Percentiles rank a stretch among this genome's conserved stretches.
These are phyloP conservation scores for Cichlasoma orientale DNA, from an alignment of 2,797 vertebrate genomes.

Conservation along the genomic window DNA sequence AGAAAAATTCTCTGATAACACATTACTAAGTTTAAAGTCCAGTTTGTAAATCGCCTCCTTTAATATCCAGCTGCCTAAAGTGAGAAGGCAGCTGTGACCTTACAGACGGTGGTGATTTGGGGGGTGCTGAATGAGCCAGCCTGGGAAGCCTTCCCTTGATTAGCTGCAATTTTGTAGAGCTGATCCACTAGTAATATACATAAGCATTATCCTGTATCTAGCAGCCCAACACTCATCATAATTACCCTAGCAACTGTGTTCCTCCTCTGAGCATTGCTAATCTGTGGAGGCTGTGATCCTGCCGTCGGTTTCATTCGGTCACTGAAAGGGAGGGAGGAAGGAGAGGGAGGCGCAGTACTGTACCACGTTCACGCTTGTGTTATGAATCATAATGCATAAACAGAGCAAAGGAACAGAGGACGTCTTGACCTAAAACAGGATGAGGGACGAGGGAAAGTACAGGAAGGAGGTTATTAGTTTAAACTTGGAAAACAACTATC, in stretches of 20 bases:
- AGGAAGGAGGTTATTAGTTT: conserved; percentile 70
- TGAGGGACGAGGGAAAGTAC: conserved; percentile 65
- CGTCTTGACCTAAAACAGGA: conserved; percentile 78
- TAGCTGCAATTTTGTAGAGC: not conserved
- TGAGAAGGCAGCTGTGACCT: not conserved
- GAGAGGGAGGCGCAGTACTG: conserved; percentile 31
- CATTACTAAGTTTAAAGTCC: not conserved
- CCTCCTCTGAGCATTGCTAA: conserved; percentile 59
- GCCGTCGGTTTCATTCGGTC: conserved; percentile 42
- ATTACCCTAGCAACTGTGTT: conserved; percentile 58
- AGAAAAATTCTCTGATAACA: not conserved
- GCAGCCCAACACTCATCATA: conserved; percentile 44
- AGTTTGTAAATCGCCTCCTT: not conserved
- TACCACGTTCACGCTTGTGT: conserved; percentile 52
- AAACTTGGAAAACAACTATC: conserved; percentile 77
- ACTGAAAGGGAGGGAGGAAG: conserved; percentile 30
- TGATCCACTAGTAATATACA: conserved; percentile 50
- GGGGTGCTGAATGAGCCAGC: not conserved
- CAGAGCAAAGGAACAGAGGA: conserved; percentile 68
- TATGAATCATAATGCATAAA: conserved; percentile 76
- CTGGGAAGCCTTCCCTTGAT: conserved; percentile 5
- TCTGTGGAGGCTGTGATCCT: conserved; percentile 56
- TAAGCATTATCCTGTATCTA: conserved; percentile 58
- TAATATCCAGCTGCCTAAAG: not conserved
- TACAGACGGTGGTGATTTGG: conserved; percentile 10